Base-by-base conservation (phyloP, 2,797 vertebrate genomes). In the Staurois parvus region DNA sequence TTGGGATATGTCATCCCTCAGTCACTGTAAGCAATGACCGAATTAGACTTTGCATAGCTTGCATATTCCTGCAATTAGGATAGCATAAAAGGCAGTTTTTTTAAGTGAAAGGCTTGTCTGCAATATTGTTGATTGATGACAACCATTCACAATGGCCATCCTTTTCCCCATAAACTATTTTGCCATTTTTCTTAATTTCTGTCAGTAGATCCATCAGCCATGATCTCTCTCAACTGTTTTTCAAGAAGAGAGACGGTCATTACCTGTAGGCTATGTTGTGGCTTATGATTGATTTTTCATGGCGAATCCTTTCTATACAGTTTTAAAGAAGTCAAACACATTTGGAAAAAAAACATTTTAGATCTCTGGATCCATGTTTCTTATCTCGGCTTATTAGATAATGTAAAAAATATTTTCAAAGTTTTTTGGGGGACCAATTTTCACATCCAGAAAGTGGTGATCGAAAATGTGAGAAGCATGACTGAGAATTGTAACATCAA, bases 101-200 rank as follows among this genome's bases (percentile, higher is more conserved):
- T n/a, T 12, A 56, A 34, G 68, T 42, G 68, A 73, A 82, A 76
- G 74, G 68, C 72, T 78, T 82, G 30, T 30, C 56, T 72, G 40
- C 10, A 37, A 15, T 21, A n/a, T 30, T 48, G 5, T 26, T 83
- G 85, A 86, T 83, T 45, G 64, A 86, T 86, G 79, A 26, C 72
- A 76, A 21, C 21, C 12, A 72, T 82, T 81, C 28, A 34, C 21
- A 64, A n/a, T 70, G 84, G 29, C 37, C 34, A 28, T n/a, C 34
- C 26, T 77, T 77, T 72, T 76, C 59, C 40, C 26, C 8, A 30
- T 56, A 48, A 79, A 79, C 32, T 75, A 59, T 17, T 68, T 40
- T 72, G 73, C 77, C 34, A 82, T 82, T 77, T 86, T 62, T 85
- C 83, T 76, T 85, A 29, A 81, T 86, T 37, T 59, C 62, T 72